A percentile compares a stretch with the other conserved stretches of the same genome.
These are phyloP conservation scores for Periophthalmus modestus DNA, from an alignment of 2,113 vertebrate species.

Conservation along the genomic window DNA sequence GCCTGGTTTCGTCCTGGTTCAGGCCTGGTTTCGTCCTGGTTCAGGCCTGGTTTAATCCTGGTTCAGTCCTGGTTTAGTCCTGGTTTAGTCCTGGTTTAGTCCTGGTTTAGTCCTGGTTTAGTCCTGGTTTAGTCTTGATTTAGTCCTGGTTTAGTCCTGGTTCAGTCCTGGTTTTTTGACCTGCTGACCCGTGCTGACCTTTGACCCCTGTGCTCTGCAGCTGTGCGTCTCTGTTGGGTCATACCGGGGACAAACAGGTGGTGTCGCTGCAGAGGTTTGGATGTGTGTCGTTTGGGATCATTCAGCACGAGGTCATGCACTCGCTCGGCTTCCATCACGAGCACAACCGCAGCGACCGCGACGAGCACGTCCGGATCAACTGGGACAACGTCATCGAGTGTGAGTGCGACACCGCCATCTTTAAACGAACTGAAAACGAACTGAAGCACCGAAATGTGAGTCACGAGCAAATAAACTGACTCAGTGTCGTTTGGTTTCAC, in stretches of 20 bases:
- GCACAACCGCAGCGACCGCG: slow-evolving; percentile 67
- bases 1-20: too few species aligned
- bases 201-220: slow-evolving; percentile 22
- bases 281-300: slow-evolving; percentile 48
- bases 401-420: slow-evolving; percentile 25
- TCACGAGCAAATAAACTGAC: too few species aligned
- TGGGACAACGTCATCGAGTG: slow-evolving; percentile 42
- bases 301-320: slow-evolving; percentile 69
- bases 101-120: too few species aligned
- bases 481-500: neutral
- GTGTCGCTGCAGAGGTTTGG: slow-evolving; percentile 54
- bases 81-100: too few species aligned
- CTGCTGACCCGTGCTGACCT: neutral
- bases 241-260: slow-evolving; percentile 45
- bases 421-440: too few species aligned
- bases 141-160: too few species aligned
- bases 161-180: too few species aligned
- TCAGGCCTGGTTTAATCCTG: too few species aligned
- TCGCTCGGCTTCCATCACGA: slow-evolving; percentile 73
- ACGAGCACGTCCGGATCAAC: slow-evolving; percentile 56
- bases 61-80: too few species aligned
- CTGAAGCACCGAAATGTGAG: too few species aligned
- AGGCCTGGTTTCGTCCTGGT: too few species aligned
- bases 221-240: slow-evolving; percentile 55
- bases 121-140: too few species aligned